Evolutionary conservation across 2,113 vertebrate species (phyloP).

Genomic region (Parus major): DNA sequence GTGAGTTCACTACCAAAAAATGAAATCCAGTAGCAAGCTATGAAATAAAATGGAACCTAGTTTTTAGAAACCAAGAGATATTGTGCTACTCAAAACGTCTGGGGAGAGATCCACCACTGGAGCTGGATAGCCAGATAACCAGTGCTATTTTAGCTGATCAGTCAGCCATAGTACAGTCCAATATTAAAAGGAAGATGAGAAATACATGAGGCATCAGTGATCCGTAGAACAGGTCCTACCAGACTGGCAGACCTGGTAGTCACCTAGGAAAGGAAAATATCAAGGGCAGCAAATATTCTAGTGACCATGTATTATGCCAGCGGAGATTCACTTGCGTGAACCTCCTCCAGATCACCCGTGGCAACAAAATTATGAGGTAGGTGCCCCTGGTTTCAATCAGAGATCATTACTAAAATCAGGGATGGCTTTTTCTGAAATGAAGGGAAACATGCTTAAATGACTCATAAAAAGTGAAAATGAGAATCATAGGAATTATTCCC

Average conservation of each 20-base stretch:
- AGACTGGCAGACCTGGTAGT: not conserved
- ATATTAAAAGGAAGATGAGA: not conserved
- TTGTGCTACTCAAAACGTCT: not conserved
- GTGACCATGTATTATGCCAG: not conserved
- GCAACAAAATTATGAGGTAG: not conserved
- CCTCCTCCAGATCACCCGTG: not conserved
- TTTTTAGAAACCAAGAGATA: not conserved
- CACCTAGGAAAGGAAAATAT: not conserved
- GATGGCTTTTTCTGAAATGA: not conserved
- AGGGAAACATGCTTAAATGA: not conserved
- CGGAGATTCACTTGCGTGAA: not conserved
- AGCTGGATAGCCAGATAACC: not conserved
- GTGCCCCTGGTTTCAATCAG: not conserved
- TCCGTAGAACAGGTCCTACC: not conserved
- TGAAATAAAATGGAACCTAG: not conserved
- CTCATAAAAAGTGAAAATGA: not conserved
- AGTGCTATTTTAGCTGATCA: not conserved
- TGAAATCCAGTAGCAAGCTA: not conserved
- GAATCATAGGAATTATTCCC: not conserved
- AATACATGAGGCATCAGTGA: accelerated
- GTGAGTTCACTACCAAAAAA: not conserved
- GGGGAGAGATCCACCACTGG: not conserved
- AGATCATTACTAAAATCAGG: not conserved
- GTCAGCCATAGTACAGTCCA: not conserved
- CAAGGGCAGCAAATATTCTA: not conserved